Percentiles rank a stretch among this genome's conserved stretches.
These are phyloP conservation scores for Himalopsyche tibetana DNA, from an alignment of 2,888 invertebrate genomes.

Conservation along the genomic window DNA sequence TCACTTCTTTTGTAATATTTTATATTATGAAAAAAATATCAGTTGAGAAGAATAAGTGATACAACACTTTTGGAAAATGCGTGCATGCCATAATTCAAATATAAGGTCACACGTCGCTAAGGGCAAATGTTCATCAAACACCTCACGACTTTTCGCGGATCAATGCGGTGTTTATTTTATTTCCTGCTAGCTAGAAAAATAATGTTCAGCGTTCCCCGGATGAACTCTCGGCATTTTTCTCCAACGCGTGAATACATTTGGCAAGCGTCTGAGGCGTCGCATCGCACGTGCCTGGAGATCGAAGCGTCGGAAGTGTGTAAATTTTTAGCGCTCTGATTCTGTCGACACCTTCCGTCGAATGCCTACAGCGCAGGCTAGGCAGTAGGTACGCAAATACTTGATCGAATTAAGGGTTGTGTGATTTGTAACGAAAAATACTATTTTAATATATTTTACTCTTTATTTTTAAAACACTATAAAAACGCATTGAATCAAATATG, in stretches of 20 bases:
- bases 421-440: neutral
- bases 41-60: too few relatives aligned
- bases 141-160: neutral
- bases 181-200: slow-evolving; percentile 12
- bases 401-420: slow-evolving; percentile 1
- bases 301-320: slow-evolving; percentile 50
- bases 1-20: too few relatives aligned
- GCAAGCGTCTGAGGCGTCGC: neutral
- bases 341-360: slow-evolving; percentile 53
- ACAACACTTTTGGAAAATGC: too few relatives aligned
- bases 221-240: slow-evolving; percentile 33
- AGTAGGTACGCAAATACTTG: neutral
- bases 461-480: too few relatives aligned
- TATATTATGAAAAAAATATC: too few relatives aligned
- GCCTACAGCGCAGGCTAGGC: slow-evolving; percentile 45
- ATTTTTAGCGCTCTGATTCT: slow-evolving; percentile 55
- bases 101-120: slow-evolving; percentile 8
- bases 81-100: neutral
- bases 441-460: too few relatives aligned
- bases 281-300: slow-evolving; percentile 49
- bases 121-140: slow-evolving; percentile 37
- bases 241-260: slow-evolving; percentile 14
- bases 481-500: too few relatives aligned
- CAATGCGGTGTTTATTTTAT: slow-evolving; percentile 41
- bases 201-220: slow-evolving; percentile 1